These are phyloP conservation scores for Piaya cayana DNA, from an alignment of 2,113 vertebrate species.

Conservation along the genomic window DNA sequence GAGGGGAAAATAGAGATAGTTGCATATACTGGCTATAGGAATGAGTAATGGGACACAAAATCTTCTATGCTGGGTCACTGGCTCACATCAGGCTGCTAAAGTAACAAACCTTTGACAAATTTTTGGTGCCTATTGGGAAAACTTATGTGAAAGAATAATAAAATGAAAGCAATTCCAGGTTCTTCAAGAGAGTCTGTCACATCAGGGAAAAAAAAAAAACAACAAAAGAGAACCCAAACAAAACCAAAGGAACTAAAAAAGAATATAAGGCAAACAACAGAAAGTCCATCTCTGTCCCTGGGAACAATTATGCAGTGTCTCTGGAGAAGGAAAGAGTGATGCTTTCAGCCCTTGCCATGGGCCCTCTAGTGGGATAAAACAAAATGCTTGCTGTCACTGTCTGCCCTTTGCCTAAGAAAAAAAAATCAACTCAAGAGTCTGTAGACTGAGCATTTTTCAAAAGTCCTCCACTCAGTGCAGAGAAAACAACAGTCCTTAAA, in stretches of 20 bases:
- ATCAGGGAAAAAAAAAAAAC: not conserved
- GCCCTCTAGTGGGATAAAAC: constrained; percentile 48
- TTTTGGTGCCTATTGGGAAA: not conserved
- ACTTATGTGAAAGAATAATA: not conserved
- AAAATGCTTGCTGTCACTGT: not conserved
- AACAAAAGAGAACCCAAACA: not conserved
- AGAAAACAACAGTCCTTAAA: not conserved
- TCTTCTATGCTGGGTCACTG: not conserved
- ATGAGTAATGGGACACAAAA: not conserved
- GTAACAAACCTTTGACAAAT: not conserved
- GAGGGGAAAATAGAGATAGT: not conserved
- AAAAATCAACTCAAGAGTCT: not conserved
- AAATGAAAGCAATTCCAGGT: not conserved
- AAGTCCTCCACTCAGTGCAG: not conserved
- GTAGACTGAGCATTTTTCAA: not conserved
- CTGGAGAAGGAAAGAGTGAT: not conserved
- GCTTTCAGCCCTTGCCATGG: not conserved
- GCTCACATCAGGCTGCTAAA: not conserved
- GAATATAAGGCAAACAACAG: not conserved
- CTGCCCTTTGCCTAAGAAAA: not conserved
- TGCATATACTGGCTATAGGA: not conserved
- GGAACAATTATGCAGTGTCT: not conserved
- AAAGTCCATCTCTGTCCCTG: not conserved
- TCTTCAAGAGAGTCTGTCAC: not conserved
- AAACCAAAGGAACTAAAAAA: not conserved